Percentiles rank a stretch among this genome's conserved stretches.
phyloP scores from a whole-genome alignment of 2,888 invertebrate genomes.

The Microctonus hyperodae region DNA sequence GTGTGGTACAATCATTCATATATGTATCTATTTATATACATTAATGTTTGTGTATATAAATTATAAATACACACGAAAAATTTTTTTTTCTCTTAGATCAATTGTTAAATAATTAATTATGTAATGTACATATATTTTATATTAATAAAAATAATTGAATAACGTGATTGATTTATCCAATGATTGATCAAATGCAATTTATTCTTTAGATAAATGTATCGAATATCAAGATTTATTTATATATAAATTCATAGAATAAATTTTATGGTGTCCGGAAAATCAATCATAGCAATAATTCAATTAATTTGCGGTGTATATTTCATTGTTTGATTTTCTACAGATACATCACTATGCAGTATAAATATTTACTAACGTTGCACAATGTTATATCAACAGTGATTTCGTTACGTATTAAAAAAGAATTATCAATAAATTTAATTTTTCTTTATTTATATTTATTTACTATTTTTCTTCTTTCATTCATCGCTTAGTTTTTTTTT shows the following conservation, averaged over 20 bases:
- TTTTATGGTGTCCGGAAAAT: no score
- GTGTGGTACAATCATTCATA: constrained; percentile 44
- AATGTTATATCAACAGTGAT: neutral
- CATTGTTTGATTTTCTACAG: neutral
- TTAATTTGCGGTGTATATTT: neutral
- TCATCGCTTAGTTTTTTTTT: neutral
- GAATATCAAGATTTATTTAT: no score
- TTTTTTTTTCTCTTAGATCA: no score
- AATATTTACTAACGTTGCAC: neutral
- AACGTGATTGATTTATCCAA: no score
- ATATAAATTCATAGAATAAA: no score
- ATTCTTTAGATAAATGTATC: no score
- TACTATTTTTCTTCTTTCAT: neutral
- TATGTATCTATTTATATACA: neutral
- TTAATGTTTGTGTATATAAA: neutral
- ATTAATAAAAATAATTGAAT: no score
- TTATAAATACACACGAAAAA: neutral
- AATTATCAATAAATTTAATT: neutral
- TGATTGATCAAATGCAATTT: no score
- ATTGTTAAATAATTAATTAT: no score
- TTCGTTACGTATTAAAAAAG: neutral
- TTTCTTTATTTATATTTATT: neutral
- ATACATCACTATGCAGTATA: neutral
- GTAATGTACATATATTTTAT: no score
- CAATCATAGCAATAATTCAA: neutral